Conservation (phyloP, 2,113 vertebrate species). For the Tauraco erythrolophus region DNA sequence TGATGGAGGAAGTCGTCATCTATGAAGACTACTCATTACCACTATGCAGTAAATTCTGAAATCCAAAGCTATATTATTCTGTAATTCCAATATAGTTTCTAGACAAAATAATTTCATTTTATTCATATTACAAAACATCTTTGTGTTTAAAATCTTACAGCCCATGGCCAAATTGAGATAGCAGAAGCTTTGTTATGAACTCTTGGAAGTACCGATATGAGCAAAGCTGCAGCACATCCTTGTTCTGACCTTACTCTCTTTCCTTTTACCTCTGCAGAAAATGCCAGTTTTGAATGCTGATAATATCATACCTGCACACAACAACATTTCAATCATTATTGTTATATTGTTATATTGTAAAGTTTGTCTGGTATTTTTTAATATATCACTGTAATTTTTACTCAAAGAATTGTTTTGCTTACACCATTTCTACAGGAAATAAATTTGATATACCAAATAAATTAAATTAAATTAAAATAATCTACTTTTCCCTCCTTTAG, state of each 20-base stretch:
- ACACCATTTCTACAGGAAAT: neutral
- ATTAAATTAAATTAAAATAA: neutral
- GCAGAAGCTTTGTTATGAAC: neutral
- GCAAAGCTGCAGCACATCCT: neutral
- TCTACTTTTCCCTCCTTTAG: neutral
- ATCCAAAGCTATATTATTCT: neutral
- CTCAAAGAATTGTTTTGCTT: neutral
- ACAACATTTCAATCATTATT: neutral
- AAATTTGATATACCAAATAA: neutral
- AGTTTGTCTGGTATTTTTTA: neutral
- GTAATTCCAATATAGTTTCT: neutral
- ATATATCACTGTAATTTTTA: neutral
- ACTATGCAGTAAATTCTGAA: neutral
- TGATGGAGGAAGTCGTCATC: neutral
- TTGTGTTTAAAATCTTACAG: neutral
- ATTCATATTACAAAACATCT: neutral
- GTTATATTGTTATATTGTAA: neutral
- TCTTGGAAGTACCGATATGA: neutral
- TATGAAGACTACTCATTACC: neutral
- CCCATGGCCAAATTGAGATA: neutral
- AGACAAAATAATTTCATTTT: neutral
- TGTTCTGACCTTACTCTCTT: neutral
- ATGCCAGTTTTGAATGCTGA: neutral
- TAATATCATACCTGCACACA: neutral
- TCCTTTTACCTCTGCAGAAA: conserved; percentile 14